Evolutionary conservation across 2,113 vertebrate genomes (phyloP), one percentile per base, ranked within the genome.

Genomic region (Herpailurus yagouaroundi): DNA sequence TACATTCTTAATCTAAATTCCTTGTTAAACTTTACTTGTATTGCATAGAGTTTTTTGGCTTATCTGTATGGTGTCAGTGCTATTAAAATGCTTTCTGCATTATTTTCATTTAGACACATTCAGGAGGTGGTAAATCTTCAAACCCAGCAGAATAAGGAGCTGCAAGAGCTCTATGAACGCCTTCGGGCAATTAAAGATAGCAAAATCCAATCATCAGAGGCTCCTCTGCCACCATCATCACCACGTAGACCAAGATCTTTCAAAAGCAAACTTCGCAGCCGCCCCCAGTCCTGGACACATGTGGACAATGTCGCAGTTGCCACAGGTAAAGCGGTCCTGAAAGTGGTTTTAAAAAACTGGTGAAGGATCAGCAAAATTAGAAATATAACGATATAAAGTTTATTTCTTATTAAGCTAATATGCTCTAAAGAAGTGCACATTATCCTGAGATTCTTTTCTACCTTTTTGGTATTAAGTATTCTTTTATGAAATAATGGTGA

Each of bases 71-170:
- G 29, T 91, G 10, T 31, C 82, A 91, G 57, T 66, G 73, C n/a
- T 79, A 89, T 91, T 97, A 93, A 98, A 96, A 91, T 91, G 12
- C 33, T 97, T 94, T 98, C 88, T 93, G 50, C 23, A 31, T 94
- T 18, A 68, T 97, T 97, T 98, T 87, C 52, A 82, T 92, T 96
- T 91, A 99, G 99, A 98, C 99, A 99, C 98, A 99, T 99, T 97
- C 99, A 99, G 96, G 99, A 99, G 95, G 99, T 99, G 96, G 99
- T 99, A 74, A 99, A 96, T 79, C 99, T 99, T 94, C 99, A 99
- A 97, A 99, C 99, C 15, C 99, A 99, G 97, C 99, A 99, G 98
- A 99, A 99, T 98, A 98, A 98, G 96, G 99, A 99, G 97, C 98
- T 99, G 11, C 99, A 99, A 98, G 99, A 99, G 7, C 98, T 99